phyloP scores from a whole-genome alignment of 2,113 vertebrate species.

The Oreochromis spilurus region DNA sequence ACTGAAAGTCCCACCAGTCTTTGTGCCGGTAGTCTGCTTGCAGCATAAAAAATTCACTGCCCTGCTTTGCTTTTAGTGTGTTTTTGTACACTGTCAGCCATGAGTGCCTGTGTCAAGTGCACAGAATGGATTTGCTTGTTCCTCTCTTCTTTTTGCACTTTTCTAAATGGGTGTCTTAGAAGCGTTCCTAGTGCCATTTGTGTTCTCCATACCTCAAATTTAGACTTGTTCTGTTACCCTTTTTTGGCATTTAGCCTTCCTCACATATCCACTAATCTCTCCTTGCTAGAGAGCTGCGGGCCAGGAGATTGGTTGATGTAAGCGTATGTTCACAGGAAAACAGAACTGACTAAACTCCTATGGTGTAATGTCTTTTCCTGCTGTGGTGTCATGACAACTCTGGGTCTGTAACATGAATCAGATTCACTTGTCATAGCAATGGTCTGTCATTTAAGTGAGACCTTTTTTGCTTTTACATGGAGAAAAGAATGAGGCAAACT shows the following conservation, averaged over 20 bases:
- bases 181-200: background rate
- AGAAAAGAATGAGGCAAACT: background rate
- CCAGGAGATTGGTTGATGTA: background rate
- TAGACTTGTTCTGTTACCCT: background rate
- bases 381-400: background rate
- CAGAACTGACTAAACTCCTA: background rate
- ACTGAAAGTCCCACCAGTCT: background rate
- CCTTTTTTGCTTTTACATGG: background rate
- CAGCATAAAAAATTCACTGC: conserved; percentile 24
- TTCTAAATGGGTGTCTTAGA: background rate
- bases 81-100: background rate
- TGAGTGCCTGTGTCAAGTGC: background rate
- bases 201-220: background rate
- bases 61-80: background rate
- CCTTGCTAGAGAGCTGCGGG: background rate
- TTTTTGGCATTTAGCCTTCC: background rate
- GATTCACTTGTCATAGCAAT: background rate
- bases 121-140: background rate
- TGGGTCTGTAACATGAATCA: background rate
- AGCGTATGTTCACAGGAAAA: background rate
- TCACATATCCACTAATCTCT: background rate
- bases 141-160: background rate
- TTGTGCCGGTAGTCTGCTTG: background rate
- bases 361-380: background rate
- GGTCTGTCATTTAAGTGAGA: background rate